Conservation (phyloP, 2,797 vertebrate species). For the Spatula versicolor region DNA sequence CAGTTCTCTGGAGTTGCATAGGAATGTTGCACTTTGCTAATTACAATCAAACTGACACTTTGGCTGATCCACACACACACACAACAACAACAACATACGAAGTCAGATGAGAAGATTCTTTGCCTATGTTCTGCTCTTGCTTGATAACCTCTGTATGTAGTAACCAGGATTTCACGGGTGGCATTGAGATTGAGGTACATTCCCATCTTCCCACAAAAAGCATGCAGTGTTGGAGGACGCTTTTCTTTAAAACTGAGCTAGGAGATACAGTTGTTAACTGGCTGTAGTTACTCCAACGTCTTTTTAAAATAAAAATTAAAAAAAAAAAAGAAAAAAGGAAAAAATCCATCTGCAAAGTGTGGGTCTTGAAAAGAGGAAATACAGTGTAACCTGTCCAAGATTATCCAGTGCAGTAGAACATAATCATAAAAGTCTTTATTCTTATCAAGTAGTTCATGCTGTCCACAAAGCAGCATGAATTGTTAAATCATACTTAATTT, state of each 20-base stretch:
- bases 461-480: too few species aligned
- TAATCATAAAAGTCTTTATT: too few species aligned
- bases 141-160: too few species aligned
- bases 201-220: background rate
- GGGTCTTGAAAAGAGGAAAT: background rate
- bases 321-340: background rate
- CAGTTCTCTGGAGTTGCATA: background rate
- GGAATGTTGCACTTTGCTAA: background rate
- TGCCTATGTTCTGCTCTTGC: accelerated
- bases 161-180: background rate
- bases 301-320: too few species aligned
- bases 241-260: background rate
- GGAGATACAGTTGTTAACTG: background rate
- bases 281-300: background rate
- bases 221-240: background rate
- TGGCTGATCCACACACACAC: background rate
- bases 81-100: background rate
- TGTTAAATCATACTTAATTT: background rate
- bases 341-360: background rate
- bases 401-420: background rate
- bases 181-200: background rate
- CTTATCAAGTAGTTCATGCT: too few species aligned
- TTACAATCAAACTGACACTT: background rate
- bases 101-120: background rate
- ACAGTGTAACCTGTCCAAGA: background rate